A percentile compares a stretch with the other conserved stretches of the same genome.
Evolutionary conservation across 23 tunicate species (phyloP).

Genomic region (Halocynthia roretzi): DNA sequence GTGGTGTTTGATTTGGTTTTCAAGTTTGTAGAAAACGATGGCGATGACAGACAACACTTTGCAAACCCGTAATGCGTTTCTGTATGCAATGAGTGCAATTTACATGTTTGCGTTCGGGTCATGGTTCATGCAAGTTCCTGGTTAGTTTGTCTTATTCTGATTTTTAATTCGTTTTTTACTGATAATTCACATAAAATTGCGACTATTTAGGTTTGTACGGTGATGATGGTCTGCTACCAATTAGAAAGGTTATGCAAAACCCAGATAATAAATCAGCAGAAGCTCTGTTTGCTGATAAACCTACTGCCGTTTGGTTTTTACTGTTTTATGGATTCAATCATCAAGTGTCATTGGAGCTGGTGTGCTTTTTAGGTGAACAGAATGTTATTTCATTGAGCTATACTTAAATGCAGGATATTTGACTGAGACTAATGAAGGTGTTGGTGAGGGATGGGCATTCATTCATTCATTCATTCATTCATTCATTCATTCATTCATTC

Average conservation of each 20-base stretch:
- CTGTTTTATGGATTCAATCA: slow-evolving; percentile 21
- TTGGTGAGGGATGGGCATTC: too few species aligned
- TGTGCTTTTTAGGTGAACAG: slow-evolving; percentile 7
- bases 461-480: too few species aligned
- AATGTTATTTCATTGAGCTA: too few species aligned
- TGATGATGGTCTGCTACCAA: slow-evolving; percentile 6
- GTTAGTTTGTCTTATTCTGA: slow-evolving; percentile 15
- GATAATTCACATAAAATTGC: not conserved
- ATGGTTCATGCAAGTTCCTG: slow-evolving; percentile 68
- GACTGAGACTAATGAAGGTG: too few species aligned
- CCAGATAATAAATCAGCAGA: slow-evolving; percentile 30
- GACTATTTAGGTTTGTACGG: not conserved
- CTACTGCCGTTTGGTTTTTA: slow-evolving; percentile 36
- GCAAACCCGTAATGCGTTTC: slow-evolving; percentile 57
- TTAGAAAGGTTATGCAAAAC: slow-evolving; percentile 1
- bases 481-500: too few species aligned
- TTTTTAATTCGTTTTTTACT: not conserved
- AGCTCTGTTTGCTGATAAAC: slow-evolving; percentile 31
- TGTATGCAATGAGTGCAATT: slow-evolving; percentile 30
- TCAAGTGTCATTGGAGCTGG: slow-evolving; percentile 14
- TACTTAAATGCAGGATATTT: too few species aligned
- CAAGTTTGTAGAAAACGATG: not conserved
- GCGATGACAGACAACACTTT: slow-evolving; percentile 38
- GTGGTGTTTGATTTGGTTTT: too few species aligned
- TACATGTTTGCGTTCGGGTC: slow-evolving; percentile 92